A percentile compares a stretch with the other conserved stretches of the same genome.
These are phyloP conservation scores for Otus sunia DNA, from an alignment of 2,113 vertebrate genomes.

Conservation along the genomic window DNA sequence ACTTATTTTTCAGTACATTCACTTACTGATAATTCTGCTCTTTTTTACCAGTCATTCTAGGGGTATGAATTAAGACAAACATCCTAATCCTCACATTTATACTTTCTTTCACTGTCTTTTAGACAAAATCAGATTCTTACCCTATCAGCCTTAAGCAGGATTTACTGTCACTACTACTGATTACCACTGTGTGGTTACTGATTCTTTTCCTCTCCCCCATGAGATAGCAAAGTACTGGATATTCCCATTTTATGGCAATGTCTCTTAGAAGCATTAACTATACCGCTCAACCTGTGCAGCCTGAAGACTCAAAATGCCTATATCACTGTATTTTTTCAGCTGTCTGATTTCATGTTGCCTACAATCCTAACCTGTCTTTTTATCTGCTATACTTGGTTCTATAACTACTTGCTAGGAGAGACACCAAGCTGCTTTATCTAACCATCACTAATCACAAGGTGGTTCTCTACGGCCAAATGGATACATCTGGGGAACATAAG, in stretches of 20 bases:
- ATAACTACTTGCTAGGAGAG: background rate
- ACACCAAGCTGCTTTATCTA: background rate
- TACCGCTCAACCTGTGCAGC: background rate
- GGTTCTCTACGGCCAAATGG: background rate
- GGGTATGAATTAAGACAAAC: background rate
- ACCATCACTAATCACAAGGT: background rate
- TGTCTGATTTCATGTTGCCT: background rate
- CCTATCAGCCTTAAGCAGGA: background rate
- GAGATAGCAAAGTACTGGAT: background rate
- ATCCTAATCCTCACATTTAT: background rate
- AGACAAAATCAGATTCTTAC: background rate
- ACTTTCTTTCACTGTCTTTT: background rate
- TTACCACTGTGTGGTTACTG: background rate
- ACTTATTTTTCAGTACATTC: background rate
- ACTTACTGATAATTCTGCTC: background rate
- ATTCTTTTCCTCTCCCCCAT: background rate
- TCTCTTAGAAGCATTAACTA: background rate
- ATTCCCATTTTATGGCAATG: background rate
- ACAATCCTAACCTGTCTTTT: background rate
- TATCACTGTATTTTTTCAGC: background rate
- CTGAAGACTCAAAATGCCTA: background rate
- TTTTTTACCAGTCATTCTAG: background rate
- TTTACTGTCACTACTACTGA: background rate
- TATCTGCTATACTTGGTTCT: background rate
- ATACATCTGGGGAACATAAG: background rate